Evolutionary conservation across 2,113 vertebrate genomes (phyloP).

Genomic region (Sinocyclocheilus grahami): DNA sequence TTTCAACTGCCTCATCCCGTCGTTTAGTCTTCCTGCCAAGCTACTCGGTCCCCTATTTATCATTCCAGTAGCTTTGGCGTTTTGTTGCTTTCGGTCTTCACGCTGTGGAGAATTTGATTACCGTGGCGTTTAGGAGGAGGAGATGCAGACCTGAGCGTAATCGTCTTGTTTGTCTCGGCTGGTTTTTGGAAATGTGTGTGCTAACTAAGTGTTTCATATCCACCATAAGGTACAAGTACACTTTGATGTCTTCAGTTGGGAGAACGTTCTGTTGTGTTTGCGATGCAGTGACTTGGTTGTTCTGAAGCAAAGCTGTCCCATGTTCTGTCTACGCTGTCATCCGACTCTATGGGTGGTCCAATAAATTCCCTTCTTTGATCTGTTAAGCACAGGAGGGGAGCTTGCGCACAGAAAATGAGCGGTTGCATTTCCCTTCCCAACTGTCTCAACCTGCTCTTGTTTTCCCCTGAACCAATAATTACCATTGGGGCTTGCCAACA

Average conservation of each 20-base stretch:
- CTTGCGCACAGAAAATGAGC: constrained; percentile 41
- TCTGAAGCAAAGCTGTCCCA: constrained; percentile 18
- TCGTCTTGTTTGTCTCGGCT: constrained; percentile 45
- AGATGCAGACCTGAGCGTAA: constrained; percentile 33
- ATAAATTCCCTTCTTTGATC: constrained; percentile 48
- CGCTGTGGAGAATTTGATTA: constrained; percentile 31
- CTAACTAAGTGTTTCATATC: constrained; percentile 29
- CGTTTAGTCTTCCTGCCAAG: constrained; percentile 50
- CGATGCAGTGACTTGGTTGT: constrained; percentile 5
- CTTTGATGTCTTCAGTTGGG: constrained; percentile 38
- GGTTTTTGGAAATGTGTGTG: constrained; percentile 21
- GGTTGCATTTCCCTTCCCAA: constrained; percentile 44
- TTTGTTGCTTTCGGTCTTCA: constrained; percentile 26
- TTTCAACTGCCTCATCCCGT: constrained; percentile 40
- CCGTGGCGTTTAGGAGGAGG: constrained; percentile 40
- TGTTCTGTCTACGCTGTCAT: constrained; percentile 39
- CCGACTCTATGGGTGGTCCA: constrained; percentile 23
- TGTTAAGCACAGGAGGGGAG: constrained; percentile 39
- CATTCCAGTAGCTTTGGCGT: constrained; percentile 27
- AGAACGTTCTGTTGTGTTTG: constrained; percentile 13
- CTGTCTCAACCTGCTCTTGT: constrained; percentile 51
- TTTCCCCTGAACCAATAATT: constrained; percentile 52
- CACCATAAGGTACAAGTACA: constrained; percentile 28
- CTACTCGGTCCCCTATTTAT: constrained; percentile 44
- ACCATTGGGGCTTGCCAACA: constrained; percentile 46